phyloP scores from a whole-genome alignment of 2,797 vertebrate species.

The Sarcophilus harrisii region DNA sequence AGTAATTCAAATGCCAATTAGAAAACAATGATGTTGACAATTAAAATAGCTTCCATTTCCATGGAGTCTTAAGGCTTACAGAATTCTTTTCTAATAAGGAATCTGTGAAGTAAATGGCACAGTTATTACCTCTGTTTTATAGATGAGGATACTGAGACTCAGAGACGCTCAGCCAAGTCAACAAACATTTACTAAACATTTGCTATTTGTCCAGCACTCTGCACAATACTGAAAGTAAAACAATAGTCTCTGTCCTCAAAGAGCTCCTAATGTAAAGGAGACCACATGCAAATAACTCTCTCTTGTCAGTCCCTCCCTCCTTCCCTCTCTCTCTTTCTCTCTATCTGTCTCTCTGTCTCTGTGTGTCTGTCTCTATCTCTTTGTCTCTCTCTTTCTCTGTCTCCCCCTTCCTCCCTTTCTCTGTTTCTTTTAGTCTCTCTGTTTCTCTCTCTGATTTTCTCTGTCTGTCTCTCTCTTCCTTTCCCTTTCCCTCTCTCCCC shows the following conservation, averaged over 20 bases:
- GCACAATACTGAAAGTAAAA: not conserved
- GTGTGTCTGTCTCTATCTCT: too few relatives aligned
- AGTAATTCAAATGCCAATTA: not conserved
- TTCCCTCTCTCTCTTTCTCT: too few relatives aligned
- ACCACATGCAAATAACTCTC: not conserved
- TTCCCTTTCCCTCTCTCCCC: not conserved
- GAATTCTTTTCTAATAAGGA: not conserved
- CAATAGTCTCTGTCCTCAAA: not conserved
- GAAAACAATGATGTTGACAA: not conserved
- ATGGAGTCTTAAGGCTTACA: not conserved
- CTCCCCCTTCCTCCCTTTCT: not conserved
- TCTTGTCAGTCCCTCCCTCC: too few relatives aligned
- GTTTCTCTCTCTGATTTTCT: too few relatives aligned
- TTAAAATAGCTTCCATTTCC: not conserved
- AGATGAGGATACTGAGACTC: not conserved
- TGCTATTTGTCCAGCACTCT: not conserved
- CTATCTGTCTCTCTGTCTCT: too few relatives aligned
- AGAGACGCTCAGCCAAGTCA: not conserved
- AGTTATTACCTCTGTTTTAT: not conserved
- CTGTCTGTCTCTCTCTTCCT: too few relatives aligned
- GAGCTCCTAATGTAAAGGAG: not conserved
- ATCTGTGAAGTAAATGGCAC: not conserved
- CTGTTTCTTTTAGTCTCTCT: too few relatives aligned
- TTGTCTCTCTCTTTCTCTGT: too few relatives aligned
- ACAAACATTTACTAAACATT: not conserved